Evolutionary conservation across 30 jellyfish, hydroid and myxozoan species (phyloP).

Genomic region (Hydra vulgaris): DNA sequence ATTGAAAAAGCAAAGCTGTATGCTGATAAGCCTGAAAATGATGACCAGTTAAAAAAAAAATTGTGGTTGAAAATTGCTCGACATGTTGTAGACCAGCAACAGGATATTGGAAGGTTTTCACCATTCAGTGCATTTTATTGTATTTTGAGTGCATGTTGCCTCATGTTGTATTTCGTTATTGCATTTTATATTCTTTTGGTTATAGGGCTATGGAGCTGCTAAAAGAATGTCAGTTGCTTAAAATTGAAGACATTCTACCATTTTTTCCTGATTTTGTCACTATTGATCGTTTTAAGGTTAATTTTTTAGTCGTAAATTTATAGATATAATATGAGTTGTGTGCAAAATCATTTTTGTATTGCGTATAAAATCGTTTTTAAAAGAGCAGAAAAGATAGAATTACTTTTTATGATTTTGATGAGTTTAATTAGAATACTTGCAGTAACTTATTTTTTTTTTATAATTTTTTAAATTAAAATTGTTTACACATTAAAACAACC

Average conservation of each 20-base stretch:
- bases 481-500: neutral
- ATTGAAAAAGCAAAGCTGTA: slow-evolving; percentile 78
- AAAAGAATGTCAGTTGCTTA: slow-evolving; percentile 62
- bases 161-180: neutral
- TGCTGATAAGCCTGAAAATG: slow-evolving; percentile 94
- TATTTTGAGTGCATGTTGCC: too few species aligned
- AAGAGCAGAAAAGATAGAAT: too few species aligned
- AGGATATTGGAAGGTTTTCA: slow-evolving; percentile 62
- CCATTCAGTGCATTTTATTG: neutral
- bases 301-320: neutral
- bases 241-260: slow-evolving; percentile 88
- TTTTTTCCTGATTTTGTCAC: slow-evolving; percentile 91
- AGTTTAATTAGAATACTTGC: too few species aligned
- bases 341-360: too few species aligned
- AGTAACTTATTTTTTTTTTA: neutral
- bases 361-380: too few species aligned
- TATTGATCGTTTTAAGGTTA: slow-evolving; percentile 86
- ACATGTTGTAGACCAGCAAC: slow-evolving; percentile 81
- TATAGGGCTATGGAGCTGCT: slow-evolving; percentile 88
- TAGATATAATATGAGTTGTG: too few species aligned
- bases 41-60: slow-evolving; percentile 58
- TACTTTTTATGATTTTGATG: too few species aligned
- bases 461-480: neutral
- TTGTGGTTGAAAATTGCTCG: slow-evolving; percentile 92
- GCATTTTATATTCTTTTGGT: neutral